A percentile compares a stretch with the other conserved stretches of the same genome.
These are phyloP conservation scores for Ataeniobius toweri DNA, from an alignment of 2,797 vertebrate genomes.

Conservation along the genomic window DNA sequence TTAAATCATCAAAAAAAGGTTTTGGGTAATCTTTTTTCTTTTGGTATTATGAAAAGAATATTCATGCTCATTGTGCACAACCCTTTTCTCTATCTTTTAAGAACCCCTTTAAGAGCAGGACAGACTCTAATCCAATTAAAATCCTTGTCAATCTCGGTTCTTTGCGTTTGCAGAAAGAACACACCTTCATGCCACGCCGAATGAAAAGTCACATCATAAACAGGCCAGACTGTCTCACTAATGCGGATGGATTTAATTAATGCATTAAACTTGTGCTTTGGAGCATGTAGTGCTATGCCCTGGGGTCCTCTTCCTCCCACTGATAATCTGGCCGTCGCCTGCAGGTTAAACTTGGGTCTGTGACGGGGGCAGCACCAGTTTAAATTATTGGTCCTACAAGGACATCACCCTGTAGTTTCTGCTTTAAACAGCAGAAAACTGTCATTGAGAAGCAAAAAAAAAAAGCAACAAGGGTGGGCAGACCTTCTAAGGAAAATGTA, in stretches of 20 bases:
- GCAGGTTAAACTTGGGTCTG: background rate
- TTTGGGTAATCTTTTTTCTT: background rate
- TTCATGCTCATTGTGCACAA: background rate
- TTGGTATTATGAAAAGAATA: background rate
- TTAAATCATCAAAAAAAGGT: slow-evolving; percentile 3
- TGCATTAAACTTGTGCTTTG: slow-evolving; percentile 18
- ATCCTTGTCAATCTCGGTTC: slow-evolving; percentile 14
- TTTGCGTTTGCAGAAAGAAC: slow-evolving; percentile 7
- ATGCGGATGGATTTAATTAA: slow-evolving; percentile 47
- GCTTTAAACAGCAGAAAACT: background rate
- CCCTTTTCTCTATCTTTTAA: background rate
- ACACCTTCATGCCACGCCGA: slow-evolving; percentile 22
- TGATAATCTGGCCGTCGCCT: slow-evolving; percentile 20
- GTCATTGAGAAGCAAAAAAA: slow-evolving; percentile 5
- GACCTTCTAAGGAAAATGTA: background rate
- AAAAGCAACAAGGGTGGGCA: background rate
- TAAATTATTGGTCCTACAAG: slow-evolving; percentile 6
- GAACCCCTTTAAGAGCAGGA: background rate
- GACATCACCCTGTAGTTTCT: background rate
- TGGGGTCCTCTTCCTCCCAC: slow-evolving; percentile 12
- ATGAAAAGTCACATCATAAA: slow-evolving; percentile 24
- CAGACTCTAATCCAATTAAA: slow-evolving; percentile 6
- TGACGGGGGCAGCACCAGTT: slow-evolving; percentile 20
- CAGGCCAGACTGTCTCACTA: slow-evolving; percentile 16
- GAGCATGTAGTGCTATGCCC: slow-evolving; percentile 13